Base-by-base conservation (phyloP, 1,140 invertebrate genomes). In the Manduca sexta region DNA sequence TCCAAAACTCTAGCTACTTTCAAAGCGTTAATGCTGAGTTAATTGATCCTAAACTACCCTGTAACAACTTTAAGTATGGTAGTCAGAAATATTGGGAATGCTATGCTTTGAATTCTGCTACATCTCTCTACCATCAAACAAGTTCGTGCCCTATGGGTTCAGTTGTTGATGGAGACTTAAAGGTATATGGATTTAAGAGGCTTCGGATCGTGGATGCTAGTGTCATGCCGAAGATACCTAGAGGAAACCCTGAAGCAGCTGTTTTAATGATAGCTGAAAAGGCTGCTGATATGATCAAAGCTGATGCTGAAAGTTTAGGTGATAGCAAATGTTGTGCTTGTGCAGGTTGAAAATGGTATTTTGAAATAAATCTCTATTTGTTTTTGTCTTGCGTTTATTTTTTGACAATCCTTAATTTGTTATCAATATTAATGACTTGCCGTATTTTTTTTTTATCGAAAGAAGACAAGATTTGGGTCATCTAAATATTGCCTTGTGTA, bases 141-240 rank as follows among this genome's bases (percentile, higher is more conserved):
- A 76, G 88, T 3, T 87, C 88, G 2, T 87, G 86, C 54, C 77
- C 79, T 44, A 89, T 89, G 88, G 88, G 87, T 3, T 49, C 60
- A 1, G 78, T 84, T 44, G 52, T 82, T 29, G 86, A 89, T 57
- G 69, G 81, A 2, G 37, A 77, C 29, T 64, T 84, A 15, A 53
- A 44, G 34, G 87, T 89, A 5, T 51, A 68, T 18, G 86, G 86
- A 1, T 50, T 88, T 11, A 38, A 35, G 0, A 52, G 29, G 2
- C 37, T 75, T 5, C 45, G 72, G 15, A 61, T 78, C 6, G 49
- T 60, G 0, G 74, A 78, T 50, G 61, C 67, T 4, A 69, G 64
- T 54, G 56, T 65, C 0, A 68, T 74, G 49, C 74, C 74, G 1
- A 46, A 14, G 5, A 38, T 57, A 12, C 31, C 56, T 1, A 53